phyloP scores from a whole-genome alignment of 2,113 vertebrate species.

The Paralichthys olivaceus region DNA sequence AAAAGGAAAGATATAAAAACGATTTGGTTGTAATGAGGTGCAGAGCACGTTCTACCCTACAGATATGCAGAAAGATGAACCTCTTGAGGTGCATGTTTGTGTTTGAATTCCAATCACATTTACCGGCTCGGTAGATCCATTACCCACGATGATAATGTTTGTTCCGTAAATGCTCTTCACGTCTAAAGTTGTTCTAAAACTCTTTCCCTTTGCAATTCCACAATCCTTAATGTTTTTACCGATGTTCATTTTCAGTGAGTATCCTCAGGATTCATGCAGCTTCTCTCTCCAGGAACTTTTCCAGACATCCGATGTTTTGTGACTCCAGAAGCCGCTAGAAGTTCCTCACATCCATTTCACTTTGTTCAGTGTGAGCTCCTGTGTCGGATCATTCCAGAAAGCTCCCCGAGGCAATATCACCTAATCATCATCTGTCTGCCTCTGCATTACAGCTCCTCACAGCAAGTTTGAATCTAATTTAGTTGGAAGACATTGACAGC shows the following conservation, averaged over 20 bases:
- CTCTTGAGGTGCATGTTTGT: not conserved
- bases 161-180: not conserved
- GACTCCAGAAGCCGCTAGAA: not conserved
- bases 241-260: not conserved
- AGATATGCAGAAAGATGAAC: not conserved
- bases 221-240: not conserved
- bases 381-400: conserved; percentile 22
- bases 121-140: not conserved
- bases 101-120: not conserved
- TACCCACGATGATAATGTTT: not conserved
- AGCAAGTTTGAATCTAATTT: conserved; percentile 34
- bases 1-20: not conserved
- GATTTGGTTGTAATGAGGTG: not conserved
- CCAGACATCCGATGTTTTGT: not conserved
- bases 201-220: not conserved
- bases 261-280: not conserved
- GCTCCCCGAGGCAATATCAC: conserved; percentile 30
- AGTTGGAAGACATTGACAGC: conserved; percentile 8
- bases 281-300: not conserved
- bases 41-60: not conserved
- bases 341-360: not conserved
- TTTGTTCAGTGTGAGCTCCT: conserved; percentile 5
- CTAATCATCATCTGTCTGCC: conserved; percentile 37
- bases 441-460: conserved; percentile 13
- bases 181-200: not conserved